A percentile compares a stretch with the other conserved stretches of the same genome.
Conservation (phyloP, 2,797 vertebrate genomes). For the Arrhamphus sclerolepis region DNA sequence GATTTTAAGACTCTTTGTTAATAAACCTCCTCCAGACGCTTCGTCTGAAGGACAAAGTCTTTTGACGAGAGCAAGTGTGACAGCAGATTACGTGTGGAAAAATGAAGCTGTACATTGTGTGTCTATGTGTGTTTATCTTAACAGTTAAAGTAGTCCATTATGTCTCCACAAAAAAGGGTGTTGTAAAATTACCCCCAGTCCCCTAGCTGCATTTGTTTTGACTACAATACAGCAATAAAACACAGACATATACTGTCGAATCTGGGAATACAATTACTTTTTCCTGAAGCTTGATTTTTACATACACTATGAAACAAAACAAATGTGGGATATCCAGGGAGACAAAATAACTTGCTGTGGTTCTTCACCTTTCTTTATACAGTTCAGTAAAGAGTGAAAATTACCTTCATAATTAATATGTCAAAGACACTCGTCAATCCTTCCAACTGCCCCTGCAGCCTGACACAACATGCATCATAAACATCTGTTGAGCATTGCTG, state of each 20-base stretch:
- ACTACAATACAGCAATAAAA: slow-evolving; percentile 51
- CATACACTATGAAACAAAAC: too few relatives aligned
- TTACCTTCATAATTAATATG: background rate
- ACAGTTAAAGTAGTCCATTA: slow-evolving; percentile 18
- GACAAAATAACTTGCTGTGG: slow-evolving; percentile 6
- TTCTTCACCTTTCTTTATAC: background rate
- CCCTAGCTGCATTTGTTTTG: slow-evolving; percentile 38
- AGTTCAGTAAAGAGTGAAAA: slow-evolving; percentile 3
- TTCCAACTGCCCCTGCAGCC: background rate
- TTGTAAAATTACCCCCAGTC: slow-evolving; percentile 22
- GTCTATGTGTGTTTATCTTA: slow-evolving; percentile 27
- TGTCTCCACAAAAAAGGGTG: slow-evolving; percentile 14
- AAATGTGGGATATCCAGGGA: too few relatives aligned
- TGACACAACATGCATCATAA: slow-evolving; percentile 23
- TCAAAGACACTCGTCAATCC: background rate
- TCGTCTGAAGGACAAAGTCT: slow-evolving; percentile 35
- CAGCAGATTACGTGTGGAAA: slow-evolving; percentile 37
- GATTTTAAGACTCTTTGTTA: slow-evolving; percentile 43
- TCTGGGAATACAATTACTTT: slow-evolving; percentile 40
- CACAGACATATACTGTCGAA: too few relatives aligned
- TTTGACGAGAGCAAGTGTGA: slow-evolving; percentile 22
- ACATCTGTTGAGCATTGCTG: slow-evolving; percentile 49
- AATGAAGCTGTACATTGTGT: slow-evolving; percentile 4
- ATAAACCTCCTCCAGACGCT: slow-evolving; percentile 41
- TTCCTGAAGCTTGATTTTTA: slow-evolving; percentile 30